Evolutionary conservation across 2,797 vertebrate genomes (phyloP).

Genomic region (Falco peregrinus): DNA sequence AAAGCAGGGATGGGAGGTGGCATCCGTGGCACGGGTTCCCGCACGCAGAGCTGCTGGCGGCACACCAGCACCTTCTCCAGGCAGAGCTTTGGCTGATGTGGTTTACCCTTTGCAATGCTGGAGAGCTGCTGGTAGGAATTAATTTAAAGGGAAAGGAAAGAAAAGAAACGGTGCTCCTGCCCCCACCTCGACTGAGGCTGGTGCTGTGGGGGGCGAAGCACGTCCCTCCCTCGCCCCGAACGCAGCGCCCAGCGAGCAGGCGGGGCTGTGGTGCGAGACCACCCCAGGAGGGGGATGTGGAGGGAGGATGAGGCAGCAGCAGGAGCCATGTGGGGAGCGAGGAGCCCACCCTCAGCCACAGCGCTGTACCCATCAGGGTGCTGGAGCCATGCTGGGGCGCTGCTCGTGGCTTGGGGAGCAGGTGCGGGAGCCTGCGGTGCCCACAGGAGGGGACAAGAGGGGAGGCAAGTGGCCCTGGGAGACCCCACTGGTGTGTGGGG

Average conservation of each 20-base stretch:
- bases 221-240: accelerated
- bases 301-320: background rate
- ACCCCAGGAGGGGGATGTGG: accelerated
- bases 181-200: accelerated
- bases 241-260: accelerated
- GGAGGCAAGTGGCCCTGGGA: background rate
- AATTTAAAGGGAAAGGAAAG: background rate
- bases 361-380: background rate
- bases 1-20: background rate
- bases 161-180: accelerated
- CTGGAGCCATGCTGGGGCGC: accelerated
- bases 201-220: accelerated
- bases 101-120: accelerated
- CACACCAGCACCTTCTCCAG: background rate
- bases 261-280: accelerated
- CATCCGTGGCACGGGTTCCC: background rate
- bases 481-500: accelerated
- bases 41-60: background rate
- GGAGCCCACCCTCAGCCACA: no score
- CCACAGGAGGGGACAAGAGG: background rate
- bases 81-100: background rate
- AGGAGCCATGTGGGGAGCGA: accelerated
- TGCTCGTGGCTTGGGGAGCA: background rate
- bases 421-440: accelerated
- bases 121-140: background rate